A percentile compares a stretch with the other conserved stretches of the same genome.
phyloP scores from a whole-genome alignment of 2,797 vertebrate genomes.

The Peromyscus eremicus region DNA sequence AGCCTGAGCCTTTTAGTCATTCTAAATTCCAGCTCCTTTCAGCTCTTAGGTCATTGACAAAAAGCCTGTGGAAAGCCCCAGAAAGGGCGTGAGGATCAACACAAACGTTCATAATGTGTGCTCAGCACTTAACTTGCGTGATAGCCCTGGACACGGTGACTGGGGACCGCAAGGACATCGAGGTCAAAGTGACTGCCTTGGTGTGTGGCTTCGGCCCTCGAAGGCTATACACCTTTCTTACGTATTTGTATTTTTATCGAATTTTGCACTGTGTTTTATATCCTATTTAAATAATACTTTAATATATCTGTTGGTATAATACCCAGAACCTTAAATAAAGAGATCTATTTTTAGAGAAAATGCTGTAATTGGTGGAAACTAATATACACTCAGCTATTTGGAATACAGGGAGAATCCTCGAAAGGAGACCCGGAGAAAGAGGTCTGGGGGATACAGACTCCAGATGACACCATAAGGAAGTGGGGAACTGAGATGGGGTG shows the following conservation, averaged over 20 bases:
- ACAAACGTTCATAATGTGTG: accelerated
- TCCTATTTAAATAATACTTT: conserved; percentile 57
- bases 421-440: neutral
- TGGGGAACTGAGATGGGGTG: neutral
- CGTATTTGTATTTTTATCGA: conserved; percentile 57
- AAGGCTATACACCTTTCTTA: neutral
- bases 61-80: neutral
- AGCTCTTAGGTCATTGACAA: neutral
- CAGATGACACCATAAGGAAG: neutral
- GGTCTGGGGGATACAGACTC: neutral
- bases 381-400: neutral
- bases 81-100: neutral
- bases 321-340: conserved; percentile 74
- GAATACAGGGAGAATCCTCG: neutral
- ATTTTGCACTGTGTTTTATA: conserved; percentile 53
- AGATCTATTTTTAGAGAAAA: conserved; percentile 76
- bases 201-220: neutral
- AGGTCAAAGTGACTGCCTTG: neutral
- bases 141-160: accelerated
- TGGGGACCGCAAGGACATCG: neutral
- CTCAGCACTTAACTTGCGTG: neutral
- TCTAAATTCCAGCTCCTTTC: neutral
- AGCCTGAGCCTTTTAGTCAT: neutral
- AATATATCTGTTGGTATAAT: neutral
- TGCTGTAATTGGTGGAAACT: neutral